These are phyloP conservation scores for Cotesia typhae DNA, from an alignment of 1,140 invertebrate genomes.

Conservation along the genomic window DNA sequence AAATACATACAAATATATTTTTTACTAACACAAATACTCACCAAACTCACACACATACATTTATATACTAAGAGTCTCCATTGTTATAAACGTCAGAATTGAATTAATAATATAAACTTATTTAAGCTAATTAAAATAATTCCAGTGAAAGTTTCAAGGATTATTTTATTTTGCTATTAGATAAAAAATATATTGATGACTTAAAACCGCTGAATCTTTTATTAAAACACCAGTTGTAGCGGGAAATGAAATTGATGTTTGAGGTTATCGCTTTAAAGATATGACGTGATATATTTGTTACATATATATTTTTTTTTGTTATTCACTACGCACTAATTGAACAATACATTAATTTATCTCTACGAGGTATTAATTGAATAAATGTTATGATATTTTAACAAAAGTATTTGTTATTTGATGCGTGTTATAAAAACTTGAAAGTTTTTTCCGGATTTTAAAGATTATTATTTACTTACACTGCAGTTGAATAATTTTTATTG, in stretches of 20 bases:
- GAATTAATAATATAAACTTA: conserved; percentile 20
- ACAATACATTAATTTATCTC: background rate
- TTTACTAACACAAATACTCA: too few relatives aligned
- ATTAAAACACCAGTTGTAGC: conserved; percentile 31
- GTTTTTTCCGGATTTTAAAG: background rate
- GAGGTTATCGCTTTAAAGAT: conserved; percentile 15
- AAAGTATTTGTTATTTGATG: background rate
- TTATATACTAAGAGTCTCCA: background rate
- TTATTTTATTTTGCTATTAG: background rate
- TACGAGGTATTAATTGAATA: background rate
- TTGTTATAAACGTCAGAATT: conserved; percentile 37
- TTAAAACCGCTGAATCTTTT: conserved; percentile 35
- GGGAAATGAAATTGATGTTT: conserved; percentile 40
- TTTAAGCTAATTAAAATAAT: conserved; percentile 24
- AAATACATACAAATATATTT: too few relatives aligned
- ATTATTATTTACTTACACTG: background rate
- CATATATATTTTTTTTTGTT: conserved; percentile 8
- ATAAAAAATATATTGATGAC: conserved; percentile 18
- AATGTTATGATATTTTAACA: background rate
- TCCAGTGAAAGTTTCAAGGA: background rate
- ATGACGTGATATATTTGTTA: background rate
- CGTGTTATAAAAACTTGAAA: background rate
- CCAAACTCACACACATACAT: background rate
- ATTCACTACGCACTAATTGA: conserved; percentile 19
- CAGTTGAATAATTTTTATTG: too few relatives aligned